phyloP scores from a whole-genome alignment of 2,113 vertebrate genomes.

The Climacteris rufus region DNA sequence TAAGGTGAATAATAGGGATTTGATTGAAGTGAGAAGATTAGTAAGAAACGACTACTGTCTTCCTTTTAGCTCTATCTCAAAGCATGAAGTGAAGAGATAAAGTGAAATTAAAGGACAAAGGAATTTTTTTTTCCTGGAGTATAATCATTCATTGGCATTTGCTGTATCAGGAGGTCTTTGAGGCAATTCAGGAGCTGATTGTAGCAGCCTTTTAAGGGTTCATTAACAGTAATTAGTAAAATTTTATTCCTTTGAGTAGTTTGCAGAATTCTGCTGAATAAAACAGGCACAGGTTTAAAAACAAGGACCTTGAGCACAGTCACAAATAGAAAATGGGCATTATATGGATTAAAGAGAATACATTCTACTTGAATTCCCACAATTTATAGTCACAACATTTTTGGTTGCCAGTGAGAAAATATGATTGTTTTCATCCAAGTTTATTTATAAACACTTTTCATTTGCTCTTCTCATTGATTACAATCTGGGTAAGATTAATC shows the following conservation, averaged over 20 bases:
- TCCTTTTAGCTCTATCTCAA: background rate
- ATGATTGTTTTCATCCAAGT: background rate
- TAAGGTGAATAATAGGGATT: background rate
- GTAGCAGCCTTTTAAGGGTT: background rate
- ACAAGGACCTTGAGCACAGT: background rate
- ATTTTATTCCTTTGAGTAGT: background rate
- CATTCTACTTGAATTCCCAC: background rate
- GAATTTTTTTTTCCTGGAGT: background rate
- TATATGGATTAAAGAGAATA: background rate
- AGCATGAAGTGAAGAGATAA: background rate
- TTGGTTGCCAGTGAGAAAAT: background rate
- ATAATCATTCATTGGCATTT: background rate
- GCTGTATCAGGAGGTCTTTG: background rate
- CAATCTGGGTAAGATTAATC: background rate
- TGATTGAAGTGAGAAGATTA: slow-evolving; percentile 14
- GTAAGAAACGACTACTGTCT: background rate
- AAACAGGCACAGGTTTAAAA: background rate
- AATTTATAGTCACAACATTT: background rate
- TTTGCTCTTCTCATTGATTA: background rate
- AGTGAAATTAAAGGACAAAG: background rate
- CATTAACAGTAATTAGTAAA: background rate
- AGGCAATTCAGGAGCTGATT: background rate
- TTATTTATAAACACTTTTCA: background rate
- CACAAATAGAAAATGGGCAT: background rate
- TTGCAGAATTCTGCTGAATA: background rate